phyloP scores from a whole-genome alignment of 2,113 vertebrate genomes.

The Alces alces region DNA sequence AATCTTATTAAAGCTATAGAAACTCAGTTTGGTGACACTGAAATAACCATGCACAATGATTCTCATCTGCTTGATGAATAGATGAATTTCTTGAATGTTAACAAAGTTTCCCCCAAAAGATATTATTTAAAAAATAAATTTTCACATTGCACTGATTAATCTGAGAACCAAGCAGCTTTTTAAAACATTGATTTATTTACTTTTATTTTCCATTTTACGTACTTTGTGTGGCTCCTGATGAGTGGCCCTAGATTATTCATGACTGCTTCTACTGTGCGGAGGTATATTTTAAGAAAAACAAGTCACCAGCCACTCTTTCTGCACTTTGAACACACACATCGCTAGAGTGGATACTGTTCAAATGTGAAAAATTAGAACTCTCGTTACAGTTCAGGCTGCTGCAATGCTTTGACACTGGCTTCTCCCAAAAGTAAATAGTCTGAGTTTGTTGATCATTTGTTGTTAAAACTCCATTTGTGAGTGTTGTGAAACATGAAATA shows the following conservation, averaged over 20 bases:
- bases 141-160: conserved; percentile 5
- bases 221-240: conserved; percentile 32
- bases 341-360: not conserved
- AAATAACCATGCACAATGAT: not conserved
- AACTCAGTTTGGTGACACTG: not conserved
- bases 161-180: not conserved
- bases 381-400: not conserved
- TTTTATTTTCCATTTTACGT: conserved; percentile 48
- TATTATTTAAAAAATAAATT: not conserved
- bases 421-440: conserved; percentile 13
- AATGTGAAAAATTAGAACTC: not conserved
- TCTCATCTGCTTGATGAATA: not conserved
- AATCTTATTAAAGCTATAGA: not conserved
- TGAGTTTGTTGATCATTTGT: conserved; percentile 51
- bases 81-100: not conserved
- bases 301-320: conserved; percentile 33
- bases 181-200: not conserved
- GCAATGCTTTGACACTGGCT: not conserved
- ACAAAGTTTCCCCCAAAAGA: not conserved
- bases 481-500: not conserved
- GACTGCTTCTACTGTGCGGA: not conserved
- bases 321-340: conserved; percentile 26
- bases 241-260: not conserved
- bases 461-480: conserved; percentile 32
- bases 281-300: conserved; percentile 53